Evolutionary conservation across 2,888 invertebrate genomes (phyloP), one percentile per base, ranked within the genome.

Genomic region (Drosophila atroscutellata): DNA sequence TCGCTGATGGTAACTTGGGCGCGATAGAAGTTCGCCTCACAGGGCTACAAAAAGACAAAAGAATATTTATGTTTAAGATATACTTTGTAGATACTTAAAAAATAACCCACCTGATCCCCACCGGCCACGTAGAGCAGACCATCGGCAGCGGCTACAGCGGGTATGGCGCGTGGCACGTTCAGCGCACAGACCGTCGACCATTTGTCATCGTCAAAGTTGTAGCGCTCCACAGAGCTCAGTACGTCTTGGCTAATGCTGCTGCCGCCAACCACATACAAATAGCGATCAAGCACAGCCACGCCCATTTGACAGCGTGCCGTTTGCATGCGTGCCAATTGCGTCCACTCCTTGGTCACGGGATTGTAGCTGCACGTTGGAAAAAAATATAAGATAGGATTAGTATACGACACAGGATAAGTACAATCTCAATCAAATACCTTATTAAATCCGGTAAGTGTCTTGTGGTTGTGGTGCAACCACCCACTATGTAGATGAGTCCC

Each of bases 301-400:
- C 98, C 98, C 94, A 98, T 97, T 94, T 98, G 98, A 72, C 97
- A 97, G 72, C 98, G 95, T 34, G 96, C 96, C 58, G 95, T 96
- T 45, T 95, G 94, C 97, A 98, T 97, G 34, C 96, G 94, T 18
- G 96, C 95, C 84, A 98, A 94, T 56, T 94, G 93, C 67, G 94
- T 95, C 97, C 98, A 98, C 92, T 96, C 96, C 82, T 95, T 95
- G 4, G 96, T 96, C 32, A 96, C 95, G 0, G 98, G 98, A 92
- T 96, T 96, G 92, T 96, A 97, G 90, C 96, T 96, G 65, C 0
- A 3, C 5, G 75, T 62, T 2, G 15, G 2, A 32, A 45, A 2
- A 9, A 30, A 24, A 11, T 58, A 7, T 6, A 4, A 1, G 11
- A n/a, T 24, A 30, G 6, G 5, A 36, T 20, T 5, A 54, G 24